A percentile compares a stretch with the other conserved stretches of the same genome.
phyloP scores from a whole-genome alignment of 2,888 invertebrate genomes.

The Germaria angustata region DNA sequence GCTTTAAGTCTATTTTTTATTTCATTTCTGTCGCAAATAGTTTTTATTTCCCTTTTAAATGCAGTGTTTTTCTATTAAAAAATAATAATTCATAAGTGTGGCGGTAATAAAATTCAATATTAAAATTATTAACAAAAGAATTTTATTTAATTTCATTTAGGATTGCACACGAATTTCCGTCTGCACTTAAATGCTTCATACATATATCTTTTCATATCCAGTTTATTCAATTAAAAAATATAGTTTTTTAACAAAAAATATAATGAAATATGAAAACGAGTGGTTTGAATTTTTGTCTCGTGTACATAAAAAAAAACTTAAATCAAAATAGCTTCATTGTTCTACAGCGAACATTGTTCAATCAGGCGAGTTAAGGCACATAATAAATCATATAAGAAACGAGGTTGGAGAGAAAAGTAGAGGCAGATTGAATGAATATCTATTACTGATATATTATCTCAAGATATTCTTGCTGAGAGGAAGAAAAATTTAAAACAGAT shows the following conservation, averaged over 20 bases:
- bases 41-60: neutral
- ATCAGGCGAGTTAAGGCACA: constrained; percentile 16
- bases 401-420: neutral
- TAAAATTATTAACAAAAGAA: constrained; percentile 42
- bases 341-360: constrained; percentile 38
- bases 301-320: neutral
- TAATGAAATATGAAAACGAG: neutral
- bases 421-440: too few species aligned
- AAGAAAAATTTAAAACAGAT: too few species aligned
- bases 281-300: constrained; percentile 1
- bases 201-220: neutral
- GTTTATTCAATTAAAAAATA: neutral
- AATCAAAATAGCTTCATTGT: neutral
- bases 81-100: neutral
- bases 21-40: neutral
- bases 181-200: neutral
- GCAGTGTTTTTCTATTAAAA: neutral
- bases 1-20: too few species aligned
- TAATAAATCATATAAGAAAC: neutral
- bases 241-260: neutral
- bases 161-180: neutral
- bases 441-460: too few species aligned
- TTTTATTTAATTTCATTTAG: constrained; percentile 28
- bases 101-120: constrained; percentile 13
- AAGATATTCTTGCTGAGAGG: too few species aligned